Percentiles rank a stretch among this genome's conserved stretches.
Evolutionary conservation across 1,140 invertebrate genomes (phyloP).

Genomic region (Nasonia longicornis): DNA sequence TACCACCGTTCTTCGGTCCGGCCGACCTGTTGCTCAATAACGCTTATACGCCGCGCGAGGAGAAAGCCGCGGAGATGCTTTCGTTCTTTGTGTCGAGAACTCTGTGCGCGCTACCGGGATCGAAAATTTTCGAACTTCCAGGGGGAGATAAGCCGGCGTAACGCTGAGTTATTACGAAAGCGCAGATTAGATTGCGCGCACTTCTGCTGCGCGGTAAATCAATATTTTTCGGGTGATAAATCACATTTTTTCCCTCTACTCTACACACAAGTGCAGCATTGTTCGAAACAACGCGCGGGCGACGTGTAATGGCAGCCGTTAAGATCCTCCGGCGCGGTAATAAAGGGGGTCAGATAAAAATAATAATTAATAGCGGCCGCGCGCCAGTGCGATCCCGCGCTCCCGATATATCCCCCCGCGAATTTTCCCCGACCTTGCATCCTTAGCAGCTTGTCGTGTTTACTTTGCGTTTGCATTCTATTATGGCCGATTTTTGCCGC

Average conservation of each 20-base stretch:
- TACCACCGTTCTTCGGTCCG: neutral
- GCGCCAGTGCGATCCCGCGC: neutral
- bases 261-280: too few species aligned
- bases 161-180: neutral
- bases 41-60: neutral
- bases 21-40: neutral
- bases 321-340: neutral
- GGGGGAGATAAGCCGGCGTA: neutral
- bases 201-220: neutral
- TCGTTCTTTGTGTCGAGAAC: neutral
- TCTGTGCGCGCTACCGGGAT: neutral
- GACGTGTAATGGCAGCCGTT: neutral
- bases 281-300: neutral
- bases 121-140: neutral
- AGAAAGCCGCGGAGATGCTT: neutral
- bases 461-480: constrained; percentile 12
- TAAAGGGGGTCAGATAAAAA: constrained; percentile 21
- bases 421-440: constrained; percentile 12
- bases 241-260: neutral
- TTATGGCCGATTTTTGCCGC: constrained; percentile 17
- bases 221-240: neutral
- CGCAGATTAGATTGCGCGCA: neutral
- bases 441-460: constrained; percentile 20
- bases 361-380: constrained; percentile 35
- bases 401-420: constrained; percentile 6